Base-by-base conservation (phyloP, 2,113 vertebrate genomes). In the Xenopus tropicalis region DNA sequence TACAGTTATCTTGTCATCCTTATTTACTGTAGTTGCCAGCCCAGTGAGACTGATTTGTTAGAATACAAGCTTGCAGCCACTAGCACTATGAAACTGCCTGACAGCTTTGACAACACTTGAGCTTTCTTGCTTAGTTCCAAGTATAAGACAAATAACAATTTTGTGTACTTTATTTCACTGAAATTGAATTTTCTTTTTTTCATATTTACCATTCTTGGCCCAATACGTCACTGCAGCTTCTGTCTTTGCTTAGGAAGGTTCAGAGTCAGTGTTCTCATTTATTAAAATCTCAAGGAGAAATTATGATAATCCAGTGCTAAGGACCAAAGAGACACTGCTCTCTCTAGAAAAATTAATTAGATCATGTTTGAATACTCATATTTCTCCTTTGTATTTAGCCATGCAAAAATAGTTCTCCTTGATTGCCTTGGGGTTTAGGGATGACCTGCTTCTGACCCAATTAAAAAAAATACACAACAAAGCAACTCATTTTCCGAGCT, bases 291-390 rank as follows among this genome's bases (percentile, higher is more conserved):
- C 64, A 78, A 77, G 69, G 69, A 68, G 73, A 81, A 86, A 80
- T 72, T 66, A 81, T 71, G 69, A 51, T 77, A 80, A 82, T 79
- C 71, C 82, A 44, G 80, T 74, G 20, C 22, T 61, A 46, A 79
- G 80, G 67, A 79, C 85, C 79, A 74, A 84, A 82, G 72, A 83
- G 42, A 71, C 51, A 67, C 12, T 85, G 70, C 73, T 54, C 22
- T 82, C 84, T 85, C 64, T 73, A 70, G 78, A 86, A 85, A 54
- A 85, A 87, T 80, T 86, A 85, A 81, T 89, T 83, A 84, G 79
- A 81, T 83, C 54, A 68, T 58, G 70, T 87, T 81, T 86, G 81
- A 89, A 87, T 90, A 85, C 86, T 88, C 66, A 74, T 83, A 82
- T 79, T 80, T 58, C 37, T 79, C 69, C 23, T 76, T 78, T 76